phyloP scores from a whole-genome alignment of 2,797 vertebrate species.

The Falco naumanni region DNA sequence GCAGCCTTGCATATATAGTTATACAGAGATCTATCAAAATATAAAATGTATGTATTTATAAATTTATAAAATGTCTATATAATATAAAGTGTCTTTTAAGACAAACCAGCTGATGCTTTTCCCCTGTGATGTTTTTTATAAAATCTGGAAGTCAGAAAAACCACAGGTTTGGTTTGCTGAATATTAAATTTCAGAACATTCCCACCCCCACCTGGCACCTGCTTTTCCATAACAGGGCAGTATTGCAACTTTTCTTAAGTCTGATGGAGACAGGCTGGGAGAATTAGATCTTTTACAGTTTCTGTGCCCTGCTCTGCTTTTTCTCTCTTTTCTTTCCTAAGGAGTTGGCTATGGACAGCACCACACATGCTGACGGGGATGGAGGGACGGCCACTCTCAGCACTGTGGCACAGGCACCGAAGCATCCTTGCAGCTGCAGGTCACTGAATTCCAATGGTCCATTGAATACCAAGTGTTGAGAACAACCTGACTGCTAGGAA shows the following conservation, averaged over 20 bases:
- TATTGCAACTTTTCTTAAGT: background rate
- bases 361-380: accelerated
- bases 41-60: background rate
- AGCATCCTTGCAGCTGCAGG: background rate
- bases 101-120: background rate
- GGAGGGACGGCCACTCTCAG: background rate
- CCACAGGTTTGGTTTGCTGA: background rate
- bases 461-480: background rate
- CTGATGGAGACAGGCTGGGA: background rate
- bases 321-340: background rate
- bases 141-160: background rate
- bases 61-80: background rate
- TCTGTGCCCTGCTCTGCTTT: background rate
- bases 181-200: background rate
- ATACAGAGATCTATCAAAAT: background rate
- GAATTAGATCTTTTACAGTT: background rate
- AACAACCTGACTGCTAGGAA: background rate
- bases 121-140: background rate
- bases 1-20: too few species aligned
- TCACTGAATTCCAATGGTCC: background rate
- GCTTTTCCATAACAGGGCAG: background rate
- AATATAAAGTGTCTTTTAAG: background rate
- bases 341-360: background rate
- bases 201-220: background rate
- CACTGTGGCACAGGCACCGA: background rate